Conservation (phyloP, 1,140 invertebrate species). For the Antheraea mylitta region DNA sequence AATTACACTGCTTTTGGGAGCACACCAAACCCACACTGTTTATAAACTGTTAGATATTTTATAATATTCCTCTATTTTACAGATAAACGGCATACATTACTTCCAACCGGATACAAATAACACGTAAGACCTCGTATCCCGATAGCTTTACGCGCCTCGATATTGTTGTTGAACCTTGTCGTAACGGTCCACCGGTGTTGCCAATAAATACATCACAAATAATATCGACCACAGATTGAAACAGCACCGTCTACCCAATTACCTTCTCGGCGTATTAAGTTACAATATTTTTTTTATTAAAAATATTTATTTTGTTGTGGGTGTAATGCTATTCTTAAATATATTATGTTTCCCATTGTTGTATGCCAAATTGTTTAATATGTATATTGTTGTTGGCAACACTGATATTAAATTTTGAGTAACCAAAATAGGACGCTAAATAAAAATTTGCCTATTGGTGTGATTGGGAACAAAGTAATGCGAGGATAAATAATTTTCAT, state of each 20-base stretch:
- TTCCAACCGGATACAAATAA: conserved; percentile 82
- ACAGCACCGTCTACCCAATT: too few relatives aligned
- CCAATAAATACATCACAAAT: conserved; percentile 9
- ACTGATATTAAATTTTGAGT: conserved; percentile 19
- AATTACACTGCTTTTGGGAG: too few relatives aligned
- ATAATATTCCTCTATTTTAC: conserved; percentile 51
- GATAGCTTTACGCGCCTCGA: conserved; percentile 18
- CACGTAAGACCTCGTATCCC: conserved; percentile 51
- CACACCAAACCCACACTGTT: too few relatives aligned
- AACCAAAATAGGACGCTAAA: not conserved
- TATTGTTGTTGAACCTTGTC: conserved; percentile 18
- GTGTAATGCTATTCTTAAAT: too few relatives aligned
- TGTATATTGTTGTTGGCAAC: conserved; percentile 23
- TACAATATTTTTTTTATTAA: too few relatives aligned
- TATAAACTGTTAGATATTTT: too few relatives aligned
- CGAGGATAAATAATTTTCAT: not conserved
- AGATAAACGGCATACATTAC: conserved; percentile 87
- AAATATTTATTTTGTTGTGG: too few relatives aligned
- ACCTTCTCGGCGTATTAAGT: too few relatives aligned
- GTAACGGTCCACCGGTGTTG: conserved; percentile 19
- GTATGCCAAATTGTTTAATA: too few relatives aligned
- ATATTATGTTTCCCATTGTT: too few relatives aligned
- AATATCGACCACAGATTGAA: not conserved
- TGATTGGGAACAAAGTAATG: not conserved
- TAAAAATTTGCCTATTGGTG: not conserved